Evolutionary conservation across 1,140 invertebrate genomes (phyloP).

Genomic region (Chrysoperla carnea): DNA sequence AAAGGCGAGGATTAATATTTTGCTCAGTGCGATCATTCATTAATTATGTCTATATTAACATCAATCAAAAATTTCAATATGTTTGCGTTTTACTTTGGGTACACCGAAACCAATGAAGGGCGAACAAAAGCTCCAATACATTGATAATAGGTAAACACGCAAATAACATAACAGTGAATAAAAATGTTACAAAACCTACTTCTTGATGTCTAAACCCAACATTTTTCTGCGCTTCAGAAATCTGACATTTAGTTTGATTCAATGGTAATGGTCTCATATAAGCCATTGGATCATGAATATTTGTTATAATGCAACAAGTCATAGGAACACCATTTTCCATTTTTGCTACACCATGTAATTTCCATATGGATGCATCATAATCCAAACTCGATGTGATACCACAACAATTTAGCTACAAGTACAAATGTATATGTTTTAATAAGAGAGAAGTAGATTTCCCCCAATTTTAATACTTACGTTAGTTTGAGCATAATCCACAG

Average conservation of each 20-base stretch:
- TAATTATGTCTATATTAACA: too few species aligned
- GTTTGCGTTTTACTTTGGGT: neutral
- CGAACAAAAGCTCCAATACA: too few species aligned
- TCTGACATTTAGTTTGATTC: conserved; percentile 53
- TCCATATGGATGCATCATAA: conserved; percentile 68
- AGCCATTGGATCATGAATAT: conserved; percentile 32
- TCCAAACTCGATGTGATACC: conserved; percentile 60
- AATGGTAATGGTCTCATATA: conserved; percentile 60
- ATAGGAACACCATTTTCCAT: conserved; percentile 52
- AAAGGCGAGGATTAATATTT: too few species aligned
- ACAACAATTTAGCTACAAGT: conserved; percentile 59
- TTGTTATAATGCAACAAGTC: conserved; percentile 58
- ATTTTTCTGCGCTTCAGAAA: conserved; percentile 35
- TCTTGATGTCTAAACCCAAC: conserved; percentile 40
- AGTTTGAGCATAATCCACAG: conserved; percentile 56
- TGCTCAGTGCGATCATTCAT: too few species aligned
- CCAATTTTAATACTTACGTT: conserved; percentile 24
- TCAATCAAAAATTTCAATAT: too few species aligned
- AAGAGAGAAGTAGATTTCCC: neutral
- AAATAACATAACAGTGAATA: conserved; percentile 1
- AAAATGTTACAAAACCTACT: conserved; percentile 19
- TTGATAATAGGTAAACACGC: too few species aligned
- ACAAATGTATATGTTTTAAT: conserved; percentile 5
- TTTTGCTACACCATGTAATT: conserved; percentile 49
- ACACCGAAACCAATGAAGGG: neutral